Percentiles rank a stretch among this genome's conserved stretches.
Evolutionary conservation across 30 jellyfish, hydroid and myxozoan species (phyloP).

Genomic region (Aurelia aurita complex sp. Pacific): DNA sequence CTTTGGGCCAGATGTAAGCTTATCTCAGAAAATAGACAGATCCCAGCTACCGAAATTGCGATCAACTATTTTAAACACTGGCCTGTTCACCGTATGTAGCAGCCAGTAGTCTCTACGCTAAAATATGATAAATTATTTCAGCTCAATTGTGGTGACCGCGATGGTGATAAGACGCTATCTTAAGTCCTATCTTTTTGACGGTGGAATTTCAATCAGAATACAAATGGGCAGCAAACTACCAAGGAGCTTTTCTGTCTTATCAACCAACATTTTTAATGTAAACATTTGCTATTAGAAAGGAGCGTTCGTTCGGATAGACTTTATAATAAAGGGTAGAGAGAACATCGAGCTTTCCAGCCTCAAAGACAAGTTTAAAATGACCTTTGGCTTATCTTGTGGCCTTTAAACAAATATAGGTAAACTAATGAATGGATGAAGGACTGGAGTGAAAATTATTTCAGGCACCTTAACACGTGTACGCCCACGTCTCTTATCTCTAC

Average conservation of each 20-base stretch:
- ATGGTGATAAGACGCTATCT: conserved; percentile 47
- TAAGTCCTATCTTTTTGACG: conserved; percentile 72
- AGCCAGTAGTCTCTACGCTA: conserved; percentile 15
- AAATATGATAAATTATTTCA: conserved; percentile 35
- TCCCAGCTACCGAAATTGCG: conserved; percentile 18
- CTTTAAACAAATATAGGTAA: too few species aligned
- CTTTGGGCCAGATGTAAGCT: conserved; percentile 67
- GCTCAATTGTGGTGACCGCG: conserved; percentile 63
- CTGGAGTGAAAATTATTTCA: too few species aligned
- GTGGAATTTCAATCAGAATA: conserved; percentile 66
- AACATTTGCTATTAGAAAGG: background rate
- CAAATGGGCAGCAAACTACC: conserved; percentile 48
- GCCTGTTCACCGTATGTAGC: conserved; percentile 26
- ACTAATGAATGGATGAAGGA: too few species aligned
- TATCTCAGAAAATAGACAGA: conserved; percentile 20
- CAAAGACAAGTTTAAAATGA: too few species aligned
- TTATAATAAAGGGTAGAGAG: too few species aligned
- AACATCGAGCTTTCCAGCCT: too few species aligned
- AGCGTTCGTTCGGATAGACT: too few species aligned
- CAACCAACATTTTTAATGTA: conserved; percentile 31
- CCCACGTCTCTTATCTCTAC: too few species aligned
- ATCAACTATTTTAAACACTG: background rate
- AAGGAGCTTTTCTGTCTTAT: conserved; percentile 23
- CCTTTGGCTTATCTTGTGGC: too few species aligned
- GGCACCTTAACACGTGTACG: too few species aligned